Percentiles rank a stretch among this genome's conserved stretches.
Conservation (phyloP, 2,113 vertebrate species). For the Xyliphius kryptos region DNA sequence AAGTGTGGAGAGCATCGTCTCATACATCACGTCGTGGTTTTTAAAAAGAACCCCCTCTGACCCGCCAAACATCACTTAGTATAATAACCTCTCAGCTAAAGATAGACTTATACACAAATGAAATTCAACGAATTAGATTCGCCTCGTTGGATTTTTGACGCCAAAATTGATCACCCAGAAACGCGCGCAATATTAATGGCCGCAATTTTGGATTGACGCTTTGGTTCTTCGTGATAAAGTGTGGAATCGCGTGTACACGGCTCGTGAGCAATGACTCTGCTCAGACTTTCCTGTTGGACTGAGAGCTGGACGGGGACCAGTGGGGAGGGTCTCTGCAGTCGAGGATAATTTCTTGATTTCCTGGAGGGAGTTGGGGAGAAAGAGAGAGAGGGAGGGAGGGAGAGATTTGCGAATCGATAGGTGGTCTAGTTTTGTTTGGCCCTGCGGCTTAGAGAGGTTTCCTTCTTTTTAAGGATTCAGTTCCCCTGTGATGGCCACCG, state of each 20-base stretch:
- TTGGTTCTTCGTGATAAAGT: constrained; percentile 61
- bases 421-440: constrained; percentile 61
- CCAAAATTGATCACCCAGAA: background rate
- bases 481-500: constrained; percentile 58
- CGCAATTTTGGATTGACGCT: constrained; percentile 41
- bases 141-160: background rate
- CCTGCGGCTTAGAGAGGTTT: constrained; percentile 50
- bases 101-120: no score
- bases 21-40: no score
- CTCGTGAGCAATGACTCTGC: constrained; percentile 50
- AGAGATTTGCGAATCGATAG: constrained; percentile 63
- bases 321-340: constrained; percentile 52
- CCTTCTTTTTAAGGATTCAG: constrained; percentile 55
- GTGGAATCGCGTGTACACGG: constrained; percentile 64
- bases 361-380: constrained; percentile 51
- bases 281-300: constrained; percentile 51
- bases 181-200: constrained; percentile 27
- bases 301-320: constrained; percentile 66
- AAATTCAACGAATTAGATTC: no score
- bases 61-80: no score
- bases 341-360: constrained; percentile 57
- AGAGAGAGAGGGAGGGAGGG: constrained; percentile 50
- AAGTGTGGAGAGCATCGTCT: no score
- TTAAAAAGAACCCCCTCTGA: no score
- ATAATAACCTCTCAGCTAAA: no score